A percentile compares a stretch with the other conserved stretches of the same genome.
These are phyloP conservation scores for Macrochelys suwanniensis DNA, from an alignment of 2,797 vertebrate genomes.

Conservation along the genomic window DNA sequence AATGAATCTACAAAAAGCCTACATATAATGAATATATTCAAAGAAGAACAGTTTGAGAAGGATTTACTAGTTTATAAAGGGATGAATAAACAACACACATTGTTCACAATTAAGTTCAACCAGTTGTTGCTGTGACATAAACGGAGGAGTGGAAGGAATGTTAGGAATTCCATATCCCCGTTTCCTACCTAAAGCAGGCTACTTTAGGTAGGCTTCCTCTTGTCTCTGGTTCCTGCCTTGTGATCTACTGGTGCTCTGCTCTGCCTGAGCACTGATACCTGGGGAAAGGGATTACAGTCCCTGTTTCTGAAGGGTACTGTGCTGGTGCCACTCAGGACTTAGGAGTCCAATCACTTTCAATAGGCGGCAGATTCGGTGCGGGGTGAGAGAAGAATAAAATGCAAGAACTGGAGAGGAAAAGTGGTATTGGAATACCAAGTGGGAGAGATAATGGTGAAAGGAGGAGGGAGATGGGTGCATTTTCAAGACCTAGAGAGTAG, in stretches of 20 bases:
- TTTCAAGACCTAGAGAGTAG: accelerated
- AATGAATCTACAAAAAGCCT: background rate
- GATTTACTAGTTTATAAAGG: background rate
- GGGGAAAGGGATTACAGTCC: background rate
- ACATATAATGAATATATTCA: accelerated
- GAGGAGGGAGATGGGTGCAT: background rate
- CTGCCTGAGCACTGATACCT: background rate
- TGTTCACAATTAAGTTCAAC: background rate
- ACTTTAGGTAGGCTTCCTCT: background rate
- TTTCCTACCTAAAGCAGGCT: background rate
- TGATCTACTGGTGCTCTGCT: background rate
- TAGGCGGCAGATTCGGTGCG: background rate
- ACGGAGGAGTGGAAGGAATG: background rate
- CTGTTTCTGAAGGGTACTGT: accelerated
- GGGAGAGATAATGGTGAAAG: background rate
- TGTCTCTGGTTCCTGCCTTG: background rate
- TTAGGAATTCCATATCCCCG: background rate
- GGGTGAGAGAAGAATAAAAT: background rate
- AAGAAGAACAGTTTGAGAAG: background rate
- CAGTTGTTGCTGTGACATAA: background rate
- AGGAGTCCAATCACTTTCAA: background rate
- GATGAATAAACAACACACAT: background rate
- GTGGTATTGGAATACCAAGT: background rate
- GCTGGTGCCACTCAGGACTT: background rate
- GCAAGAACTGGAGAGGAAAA: background rate